Evolutionary conservation across 2,113 vertebrate genomes (phyloP).

Genomic region (Apodemus speciosus): DNA sequence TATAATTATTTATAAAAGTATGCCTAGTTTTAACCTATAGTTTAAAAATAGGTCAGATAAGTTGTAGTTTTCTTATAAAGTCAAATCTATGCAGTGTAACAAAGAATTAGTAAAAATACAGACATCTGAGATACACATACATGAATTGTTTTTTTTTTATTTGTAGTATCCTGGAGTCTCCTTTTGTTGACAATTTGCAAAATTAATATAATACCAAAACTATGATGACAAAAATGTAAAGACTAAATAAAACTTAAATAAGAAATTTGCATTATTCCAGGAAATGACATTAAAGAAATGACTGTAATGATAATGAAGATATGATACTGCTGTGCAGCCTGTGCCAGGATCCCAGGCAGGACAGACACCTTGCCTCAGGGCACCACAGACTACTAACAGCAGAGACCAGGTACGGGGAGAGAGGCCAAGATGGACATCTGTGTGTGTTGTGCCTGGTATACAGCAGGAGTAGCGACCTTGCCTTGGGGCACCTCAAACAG

Average conservation of each 20-base stretch:
- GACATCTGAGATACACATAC: not conserved
- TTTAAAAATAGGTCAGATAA: not conserved
- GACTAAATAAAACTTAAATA: not conserved
- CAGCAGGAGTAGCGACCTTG: too few relatives aligned
- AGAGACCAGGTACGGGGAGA: too few relatives aligned
- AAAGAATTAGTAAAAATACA: not conserved
- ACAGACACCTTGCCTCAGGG: too few relatives aligned
- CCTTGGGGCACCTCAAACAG: too few relatives aligned
- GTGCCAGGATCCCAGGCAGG: too few relatives aligned
- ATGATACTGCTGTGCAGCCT: too few relatives aligned
- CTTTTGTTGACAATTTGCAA: not conserved
- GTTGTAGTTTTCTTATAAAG: not conserved
- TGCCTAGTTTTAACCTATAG: not conserved
- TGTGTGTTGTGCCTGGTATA: too few relatives aligned
- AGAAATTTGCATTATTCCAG: not conserved
- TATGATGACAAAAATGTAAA: not conserved
- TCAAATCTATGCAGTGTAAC: not conserved
- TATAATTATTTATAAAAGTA: too few relatives aligned
- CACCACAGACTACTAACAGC: too few relatives aligned
- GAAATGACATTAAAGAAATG: slow-evolving; percentile 5
- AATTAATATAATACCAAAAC: not conserved
- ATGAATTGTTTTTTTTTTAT: not conserved
- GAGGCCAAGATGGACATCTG: too few relatives aligned
- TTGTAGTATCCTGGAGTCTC: not conserved
- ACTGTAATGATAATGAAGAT: not conserved